A percentile compares a stretch with the other conserved stretches of the same genome.
Evolutionary conservation across 2,797 vertebrate species (phyloP).

Genomic region (Notolabrus celidotus): DNA sequence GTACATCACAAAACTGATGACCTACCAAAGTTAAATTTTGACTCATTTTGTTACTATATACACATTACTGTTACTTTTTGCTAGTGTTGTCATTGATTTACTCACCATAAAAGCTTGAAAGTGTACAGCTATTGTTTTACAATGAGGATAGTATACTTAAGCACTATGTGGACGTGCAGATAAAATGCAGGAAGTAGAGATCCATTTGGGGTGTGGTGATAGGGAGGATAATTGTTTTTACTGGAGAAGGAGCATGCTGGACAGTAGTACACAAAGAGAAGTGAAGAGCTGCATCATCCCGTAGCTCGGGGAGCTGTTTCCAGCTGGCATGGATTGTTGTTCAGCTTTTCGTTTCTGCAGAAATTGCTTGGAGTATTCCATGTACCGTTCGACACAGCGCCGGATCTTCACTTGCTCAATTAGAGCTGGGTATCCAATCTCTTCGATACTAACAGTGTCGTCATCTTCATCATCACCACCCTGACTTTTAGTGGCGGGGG

Average conservation of each 20-base stretch:
- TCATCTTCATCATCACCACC: constrained; percentile 24
- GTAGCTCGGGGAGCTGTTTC: constrained; percentile 42
- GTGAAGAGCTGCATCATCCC: constrained; percentile 63
- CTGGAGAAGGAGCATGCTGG: constrained; percentile 79
- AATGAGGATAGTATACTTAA: constrained; percentile 16
- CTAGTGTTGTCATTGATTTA: constrained; percentile 9
- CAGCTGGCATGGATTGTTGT: background rate
- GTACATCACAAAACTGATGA: constrained; percentile 20
- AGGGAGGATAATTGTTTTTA: constrained; percentile 45
- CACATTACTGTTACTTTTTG: background rate
- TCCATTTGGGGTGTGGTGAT: constrained; percentile 1
- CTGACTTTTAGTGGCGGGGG: background rate
- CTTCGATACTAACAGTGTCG: constrained; percentile 80
- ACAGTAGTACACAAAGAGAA: constrained; percentile 70
- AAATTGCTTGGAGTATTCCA: constrained; percentile 69
- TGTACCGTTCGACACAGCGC: constrained; percentile 75
- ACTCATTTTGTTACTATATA: background rate
- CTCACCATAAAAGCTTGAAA: background rate
- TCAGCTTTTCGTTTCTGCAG: constrained; percentile 64
- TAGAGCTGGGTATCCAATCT: constrained; percentile 81
- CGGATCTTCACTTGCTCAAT: constrained; percentile 77
- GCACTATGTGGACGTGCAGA: constrained; percentile 31
- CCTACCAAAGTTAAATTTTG: background rate
- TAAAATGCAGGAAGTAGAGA: constrained; percentile 33
- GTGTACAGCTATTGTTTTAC: constrained; percentile 4